Evolutionary conservation across 2,888 invertebrate genomes (phyloP).

Genomic region (Pteria penguin): DNA sequence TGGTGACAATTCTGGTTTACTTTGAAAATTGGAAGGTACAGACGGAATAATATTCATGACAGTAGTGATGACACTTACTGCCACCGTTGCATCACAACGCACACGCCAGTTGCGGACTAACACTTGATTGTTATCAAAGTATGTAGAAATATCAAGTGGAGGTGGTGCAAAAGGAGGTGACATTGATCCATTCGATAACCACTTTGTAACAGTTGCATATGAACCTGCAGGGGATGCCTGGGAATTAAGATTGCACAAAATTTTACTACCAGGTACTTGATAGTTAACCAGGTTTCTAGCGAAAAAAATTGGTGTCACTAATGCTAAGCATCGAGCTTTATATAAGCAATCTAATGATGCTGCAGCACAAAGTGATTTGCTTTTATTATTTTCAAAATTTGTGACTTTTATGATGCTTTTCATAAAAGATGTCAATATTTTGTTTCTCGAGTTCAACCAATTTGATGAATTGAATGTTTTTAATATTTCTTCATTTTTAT

Average conservation of each 20-base stretch:
- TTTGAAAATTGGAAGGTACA: neutral
- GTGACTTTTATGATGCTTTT: neutral
- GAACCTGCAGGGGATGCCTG: neutral
- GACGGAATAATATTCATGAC: constrained; percentile 14
- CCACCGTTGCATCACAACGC: neutral
- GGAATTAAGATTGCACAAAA: neutral
- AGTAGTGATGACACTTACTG: constrained; percentile 11
- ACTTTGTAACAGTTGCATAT: neutral
- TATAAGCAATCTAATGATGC: neutral
- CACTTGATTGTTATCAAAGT: constrained; percentile 26
- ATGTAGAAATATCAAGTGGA: neutral
- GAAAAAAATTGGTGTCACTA: constrained; percentile 1
- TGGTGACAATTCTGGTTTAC: neutral
- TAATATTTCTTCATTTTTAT: neutral
- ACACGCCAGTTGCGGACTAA: constrained; percentile 20
- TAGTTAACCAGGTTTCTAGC: neutral
- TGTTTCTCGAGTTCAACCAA: neutral
- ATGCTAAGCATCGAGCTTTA: neutral
- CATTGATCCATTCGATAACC: neutral
- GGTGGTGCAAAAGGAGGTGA: neutral
- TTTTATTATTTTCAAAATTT: neutral
- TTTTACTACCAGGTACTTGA: constrained; percentile 4
- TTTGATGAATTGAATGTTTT: neutral
- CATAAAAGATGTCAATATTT: neutral
- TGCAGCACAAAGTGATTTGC: neutral